A percentile compares a stretch with the other conserved stretches of the same genome.
Conservation (phyloP, 1,140 invertebrate species). For the Sycophaga agraensis region DNA sequence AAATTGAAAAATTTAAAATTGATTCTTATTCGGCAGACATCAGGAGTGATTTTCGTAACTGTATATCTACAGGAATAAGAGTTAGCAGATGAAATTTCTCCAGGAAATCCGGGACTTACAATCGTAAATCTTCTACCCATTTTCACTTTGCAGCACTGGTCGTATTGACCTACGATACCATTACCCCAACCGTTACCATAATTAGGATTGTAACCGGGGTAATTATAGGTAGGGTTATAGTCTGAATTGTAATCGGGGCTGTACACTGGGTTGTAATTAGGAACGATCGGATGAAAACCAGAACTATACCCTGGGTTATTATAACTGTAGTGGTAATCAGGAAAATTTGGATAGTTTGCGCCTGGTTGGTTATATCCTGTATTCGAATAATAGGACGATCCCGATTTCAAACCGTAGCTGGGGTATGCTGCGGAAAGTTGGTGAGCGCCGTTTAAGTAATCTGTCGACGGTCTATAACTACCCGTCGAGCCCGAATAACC, state of each 20-base stretch:
- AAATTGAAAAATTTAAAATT: conserved; percentile 62
- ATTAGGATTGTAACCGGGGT: neutral
- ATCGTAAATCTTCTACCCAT: conserved; percentile 59
- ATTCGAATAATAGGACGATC: neutral
- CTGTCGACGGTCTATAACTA: neutral
- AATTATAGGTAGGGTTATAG: neutral
- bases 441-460: neutral
- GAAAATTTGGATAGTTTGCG: neutral
- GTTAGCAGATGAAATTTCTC: conserved; percentile 17
- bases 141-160: conserved; percentile 49
- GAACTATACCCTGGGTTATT: neutral
- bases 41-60: conserved; percentile 52
- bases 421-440: neutral
- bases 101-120: conserved; percentile 61
- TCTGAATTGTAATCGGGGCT: neutral
- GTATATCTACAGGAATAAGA: conserved; percentile 55
- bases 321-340: neutral
- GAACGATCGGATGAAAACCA: neutral
- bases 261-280: conserved; percentile 4
- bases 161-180: neutral
- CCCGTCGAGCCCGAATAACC: no score
- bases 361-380: neutral
- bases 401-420: neutral
- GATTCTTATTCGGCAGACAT: conserved; percentile 58
- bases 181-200: neutral